A percentile compares a stretch with the other conserved stretches of the same genome.
phyloP scores from a whole-genome alignment of 2,113 vertebrate genomes.

The Engystomops pustulosus region DNA sequence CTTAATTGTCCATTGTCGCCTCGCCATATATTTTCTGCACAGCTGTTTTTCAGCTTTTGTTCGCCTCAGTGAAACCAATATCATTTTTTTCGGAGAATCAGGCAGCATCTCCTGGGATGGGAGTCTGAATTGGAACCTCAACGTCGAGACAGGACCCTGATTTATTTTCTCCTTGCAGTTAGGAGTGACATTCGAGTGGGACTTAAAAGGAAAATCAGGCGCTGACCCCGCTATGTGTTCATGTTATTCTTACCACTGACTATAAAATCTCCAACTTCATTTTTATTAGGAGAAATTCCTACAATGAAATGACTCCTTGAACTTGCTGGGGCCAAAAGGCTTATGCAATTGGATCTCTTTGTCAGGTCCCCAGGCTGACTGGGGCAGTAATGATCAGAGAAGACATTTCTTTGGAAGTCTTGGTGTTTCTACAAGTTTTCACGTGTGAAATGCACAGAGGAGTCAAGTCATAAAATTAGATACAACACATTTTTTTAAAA shows the following conservation, averaged over 20 bases:
- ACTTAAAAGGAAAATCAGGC: not conserved
- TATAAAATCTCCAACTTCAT: constrained; percentile 30
- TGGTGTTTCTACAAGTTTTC: not conserved
- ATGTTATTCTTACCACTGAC: constrained; percentile 10
- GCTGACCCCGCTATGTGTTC: not conserved
- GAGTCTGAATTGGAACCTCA: not conserved
- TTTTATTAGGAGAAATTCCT: constrained; percentile 31
- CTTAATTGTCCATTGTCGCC: constrained; percentile 11
- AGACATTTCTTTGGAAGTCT: not conserved
- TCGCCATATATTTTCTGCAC: not conserved
- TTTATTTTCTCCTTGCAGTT: not conserved
- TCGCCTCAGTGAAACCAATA: not conserved
- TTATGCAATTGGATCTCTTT: not conserved
- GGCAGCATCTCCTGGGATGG: not conserved
- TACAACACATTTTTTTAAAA: not conserved
- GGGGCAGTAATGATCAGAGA: not conserved
- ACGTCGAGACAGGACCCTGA: not conserved
- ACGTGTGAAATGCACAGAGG: not conserved
- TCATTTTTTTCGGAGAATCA: not conserved
- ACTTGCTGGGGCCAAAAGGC: constrained; percentile 2
- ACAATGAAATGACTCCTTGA: constrained; percentile 34
- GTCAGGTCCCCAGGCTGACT: constrained; percentile 4
- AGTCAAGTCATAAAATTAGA: not conserved
- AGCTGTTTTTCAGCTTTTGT: constrained; percentile 5
- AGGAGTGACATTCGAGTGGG: not conserved